Base-by-base conservation (phyloP, 1,140 invertebrate species). In the Dinoponera quadriceps region DNA sequence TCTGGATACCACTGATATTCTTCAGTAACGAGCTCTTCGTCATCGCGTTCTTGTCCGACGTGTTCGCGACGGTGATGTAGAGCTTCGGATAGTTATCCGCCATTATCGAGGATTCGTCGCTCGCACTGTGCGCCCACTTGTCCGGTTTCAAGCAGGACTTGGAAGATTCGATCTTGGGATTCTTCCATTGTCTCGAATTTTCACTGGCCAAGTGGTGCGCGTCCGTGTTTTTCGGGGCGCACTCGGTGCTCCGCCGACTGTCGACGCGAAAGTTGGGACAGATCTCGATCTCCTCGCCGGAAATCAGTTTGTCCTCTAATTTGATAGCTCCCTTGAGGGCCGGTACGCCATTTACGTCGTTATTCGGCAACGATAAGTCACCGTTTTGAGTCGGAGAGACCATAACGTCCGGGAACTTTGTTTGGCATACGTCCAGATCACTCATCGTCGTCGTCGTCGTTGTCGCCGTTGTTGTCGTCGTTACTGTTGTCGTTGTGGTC, bases 1-100 rank as follows among this genome's bases (percentile, higher is more conserved):
- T 86, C 77, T 92, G 84, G 77, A 92, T 92, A 16, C 85, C 85
- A 25, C 85, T 88, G 22, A 92, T 92, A 29, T 74, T 80, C 0
- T 90, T 90, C 20, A 92, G 72, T 4, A 89, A 78, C 18, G 75
- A 62, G 55, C 66, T 89, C 29, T 88, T 88, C 27, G 51, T 11
- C 25, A 9, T 44, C 4, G 25, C 5, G 5, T 38, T 51, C 16
- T 65, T 63, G 0, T 82, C 62, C 0, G 49, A 62, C 20, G 33
- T 16, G 2, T 66, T 44, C 14, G 59, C 29, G 20, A 33, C 65
- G 0, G 81, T 59, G 14, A 85, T 73, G 11, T 88, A 85, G 1
- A 88, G 44, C 29, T 89, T 89, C 14, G 77, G 71, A 72, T 88
- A 81, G 66, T 85, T 78, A 7, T 84, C 59, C 7, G 25, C 1